Base-by-base conservation (phyloP, 2,797 vertebrate genomes). In the Lagocephalus sceleratus region DNA sequence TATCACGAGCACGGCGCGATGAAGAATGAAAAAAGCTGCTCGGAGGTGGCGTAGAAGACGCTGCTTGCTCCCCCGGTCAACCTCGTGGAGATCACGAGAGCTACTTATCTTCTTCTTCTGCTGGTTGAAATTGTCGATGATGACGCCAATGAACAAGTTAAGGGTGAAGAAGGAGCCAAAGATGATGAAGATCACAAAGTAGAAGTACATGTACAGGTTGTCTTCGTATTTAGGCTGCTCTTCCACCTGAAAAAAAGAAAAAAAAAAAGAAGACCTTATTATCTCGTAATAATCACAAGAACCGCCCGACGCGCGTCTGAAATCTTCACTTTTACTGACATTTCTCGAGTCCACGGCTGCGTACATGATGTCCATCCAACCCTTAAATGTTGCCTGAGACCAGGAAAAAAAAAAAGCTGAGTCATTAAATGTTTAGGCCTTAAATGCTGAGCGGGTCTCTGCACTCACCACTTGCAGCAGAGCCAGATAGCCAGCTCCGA, bases 51-150 rank as follows among this genome's bases (percentile, higher is more conserved):
- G 32, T 12, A 35, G 32, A 35, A 35, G 32, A 11, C 3, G 29
- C 11, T 32, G 29, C 1, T 35, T 12, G 32, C 11, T 35, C 32
- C 32, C 32, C 5, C n/a, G n/a, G n/a, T n/a, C n/a, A n/a, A n/a
- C n/a, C 32, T 25, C 2, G 4, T 25, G 7, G 23, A 5, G 16
- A 14, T n/a, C 25, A 10, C 25, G 5, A 60, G 48, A 56, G 78
- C 56, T 84, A 95, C 97, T 96, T 90, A 99, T 99, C 97, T 99
- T 99, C 89, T 98, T 99, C 89, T 99, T 99, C 83, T 99, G 97
- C 83, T 99, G 97, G 79, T 99, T 99, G 90, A 99, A 99, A 88
- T 99, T 99, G 89, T 99, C 97, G 58, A 99, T 99, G 87, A 99
- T 98, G 84, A 99, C 97, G 72, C 97, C 97, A 65, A 99, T 99